A percentile compares a stretch with the other conserved stretches of the same genome.
phyloP scores from a whole-genome alignment of 2,797 vertebrate genomes.

The Onychomys torridus region DNA sequence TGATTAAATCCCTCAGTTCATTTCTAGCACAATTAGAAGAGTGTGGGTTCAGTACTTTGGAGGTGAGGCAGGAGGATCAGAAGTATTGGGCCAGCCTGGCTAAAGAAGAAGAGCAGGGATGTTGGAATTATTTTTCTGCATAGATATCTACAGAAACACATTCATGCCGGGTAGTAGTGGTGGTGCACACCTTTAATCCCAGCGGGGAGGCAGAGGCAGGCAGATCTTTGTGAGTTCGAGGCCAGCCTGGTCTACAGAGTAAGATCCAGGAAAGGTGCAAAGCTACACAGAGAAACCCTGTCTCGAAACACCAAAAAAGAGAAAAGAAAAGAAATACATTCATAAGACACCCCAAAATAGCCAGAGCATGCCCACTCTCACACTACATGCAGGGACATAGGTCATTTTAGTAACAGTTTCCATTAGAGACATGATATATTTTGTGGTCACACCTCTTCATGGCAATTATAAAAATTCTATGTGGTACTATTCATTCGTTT shows the following conservation, averaged over 20 bases:
- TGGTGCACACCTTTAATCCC: too few relatives aligned
- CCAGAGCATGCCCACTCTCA: background rate
- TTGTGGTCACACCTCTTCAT: background rate
- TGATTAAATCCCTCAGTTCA: background rate
- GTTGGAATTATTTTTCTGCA: background rate
- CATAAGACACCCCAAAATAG: background rate
- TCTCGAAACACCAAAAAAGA: too few relatives aligned
- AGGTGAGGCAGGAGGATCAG: background rate
- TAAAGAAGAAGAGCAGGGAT: background rate
- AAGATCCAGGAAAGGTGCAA: too few relatives aligned
- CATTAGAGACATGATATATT: background rate
- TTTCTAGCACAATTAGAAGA: background rate
- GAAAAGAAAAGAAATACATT: background rate
- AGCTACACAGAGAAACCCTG: too few relatives aligned
- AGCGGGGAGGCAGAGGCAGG: too few relatives aligned
- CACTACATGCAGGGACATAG: background rate
- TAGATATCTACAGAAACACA: background rate
- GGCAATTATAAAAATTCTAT: background rate
- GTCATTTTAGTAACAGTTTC: background rate
- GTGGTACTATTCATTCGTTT: background rate
- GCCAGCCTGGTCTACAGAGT: too few relatives aligned
- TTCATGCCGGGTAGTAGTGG: too few relatives aligned
- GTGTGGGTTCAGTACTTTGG: background rate
- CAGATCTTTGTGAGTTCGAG: too few relatives aligned
- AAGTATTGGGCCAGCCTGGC: too few relatives aligned